A percentile compares a stretch with the other conserved stretches of the same genome.
Conservation (phyloP, 2,113 vertebrate species). For the human region DNA sequence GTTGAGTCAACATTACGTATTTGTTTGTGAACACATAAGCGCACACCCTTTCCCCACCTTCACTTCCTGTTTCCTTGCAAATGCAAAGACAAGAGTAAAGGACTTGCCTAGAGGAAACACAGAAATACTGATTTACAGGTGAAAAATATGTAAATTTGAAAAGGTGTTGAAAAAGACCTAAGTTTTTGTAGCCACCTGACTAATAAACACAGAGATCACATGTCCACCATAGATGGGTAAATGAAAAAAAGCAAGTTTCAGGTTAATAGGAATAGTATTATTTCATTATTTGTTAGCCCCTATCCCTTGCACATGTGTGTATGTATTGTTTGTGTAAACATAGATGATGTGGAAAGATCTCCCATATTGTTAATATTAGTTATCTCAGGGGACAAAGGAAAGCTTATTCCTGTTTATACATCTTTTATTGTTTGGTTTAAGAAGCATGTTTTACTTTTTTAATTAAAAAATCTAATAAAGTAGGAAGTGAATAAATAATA, state of each 20-base stretch:
- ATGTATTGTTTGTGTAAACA: neutral
- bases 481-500: constrained; percentile 74
- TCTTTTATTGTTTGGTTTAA: constrained; percentile 69
- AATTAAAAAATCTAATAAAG: constrained; percentile 76
- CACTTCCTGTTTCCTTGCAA: neutral
- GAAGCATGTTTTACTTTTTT: constrained; percentile 72
- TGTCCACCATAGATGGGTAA: too few relatives aligned
- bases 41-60: neutral
- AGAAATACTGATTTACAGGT: neutral
- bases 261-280: neutral
- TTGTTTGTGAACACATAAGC: neutral
- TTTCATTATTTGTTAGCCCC: neutral
- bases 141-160: neutral
- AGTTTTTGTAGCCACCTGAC: neutral
- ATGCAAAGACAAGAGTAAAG: neutral
- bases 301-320: rapidly evolving
- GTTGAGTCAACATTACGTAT: neutral
- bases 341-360: neutral
- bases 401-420: constrained; percentile 64
- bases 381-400: constrained; percentile 38
- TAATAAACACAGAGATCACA: neutral
- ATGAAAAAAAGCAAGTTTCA: neutral
- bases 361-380: neutral
- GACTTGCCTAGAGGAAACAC: neutral
- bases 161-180: neutral